Evolutionary conservation across 2,113 vertebrate genomes (phyloP).

Genomic region (Gambusia holbrooki): DNA sequence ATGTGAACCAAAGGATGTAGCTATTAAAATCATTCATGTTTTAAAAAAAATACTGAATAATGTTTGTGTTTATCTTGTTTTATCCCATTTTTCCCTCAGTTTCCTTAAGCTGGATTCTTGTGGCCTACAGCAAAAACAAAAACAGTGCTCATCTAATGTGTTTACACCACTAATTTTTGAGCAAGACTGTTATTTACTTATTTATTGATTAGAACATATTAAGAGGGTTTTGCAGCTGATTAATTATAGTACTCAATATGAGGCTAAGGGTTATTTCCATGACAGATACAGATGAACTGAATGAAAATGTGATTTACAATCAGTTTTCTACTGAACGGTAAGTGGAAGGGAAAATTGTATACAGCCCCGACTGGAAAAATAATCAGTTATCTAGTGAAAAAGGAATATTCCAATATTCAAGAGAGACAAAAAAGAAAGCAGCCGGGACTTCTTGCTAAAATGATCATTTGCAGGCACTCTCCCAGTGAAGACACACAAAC

Average conservation of each 20-base stretch:
- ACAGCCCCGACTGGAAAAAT: too few relatives aligned
- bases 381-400: too few relatives aligned
- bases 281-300: conserved; percentile 61
- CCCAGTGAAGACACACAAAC: too few relatives aligned
- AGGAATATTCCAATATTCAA: too few relatives aligned
- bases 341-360: too few relatives aligned
- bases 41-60: too few relatives aligned
- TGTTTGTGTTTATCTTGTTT: neutral
- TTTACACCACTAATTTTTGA: conserved; percentile 40
- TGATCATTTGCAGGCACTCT: too few relatives aligned
- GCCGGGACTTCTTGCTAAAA: too few relatives aligned
- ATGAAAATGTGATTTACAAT: conserved; percentile 40
- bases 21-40: too few relatives aligned
- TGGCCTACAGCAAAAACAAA: neutral
- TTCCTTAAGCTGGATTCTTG: neutral
- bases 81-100: neutral
- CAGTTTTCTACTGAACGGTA: neutral
- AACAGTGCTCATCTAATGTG: conserved; percentile 1
- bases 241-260: conserved; percentile 55
- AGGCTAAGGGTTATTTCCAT: conserved; percentile 45
- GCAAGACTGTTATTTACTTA: conserved; percentile 32
- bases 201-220: conserved; percentile 49
- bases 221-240: conserved; percentile 51
- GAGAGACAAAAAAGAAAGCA: too few relatives aligned
- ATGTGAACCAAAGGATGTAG: too few relatives aligned